phyloP scores from a whole-genome alignment of 2,113 vertebrate species.

The Dryoscopus gambensis region DNA sequence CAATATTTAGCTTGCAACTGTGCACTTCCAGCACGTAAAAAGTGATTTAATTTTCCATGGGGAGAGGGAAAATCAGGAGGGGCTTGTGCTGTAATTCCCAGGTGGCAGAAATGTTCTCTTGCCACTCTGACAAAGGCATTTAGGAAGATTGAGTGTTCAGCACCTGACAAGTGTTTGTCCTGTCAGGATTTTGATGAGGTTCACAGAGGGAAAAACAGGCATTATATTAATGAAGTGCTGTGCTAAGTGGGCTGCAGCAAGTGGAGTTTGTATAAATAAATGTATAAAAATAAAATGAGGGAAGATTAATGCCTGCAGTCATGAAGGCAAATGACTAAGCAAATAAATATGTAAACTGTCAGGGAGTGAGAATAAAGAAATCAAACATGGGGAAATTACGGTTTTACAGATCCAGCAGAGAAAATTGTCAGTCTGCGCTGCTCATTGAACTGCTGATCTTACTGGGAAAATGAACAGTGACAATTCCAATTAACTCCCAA shows the following conservation, averaged over 20 bases:
- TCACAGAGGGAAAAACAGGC: background rate
- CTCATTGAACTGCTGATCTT: background rate
- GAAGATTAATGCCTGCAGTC: background rate
- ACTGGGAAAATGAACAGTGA: background rate
- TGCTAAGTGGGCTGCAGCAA: background rate
- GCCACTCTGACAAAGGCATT: background rate
- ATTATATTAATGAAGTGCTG: background rate
- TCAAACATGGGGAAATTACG: background rate
- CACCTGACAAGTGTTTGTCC: background rate
- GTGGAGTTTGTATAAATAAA: background rate
- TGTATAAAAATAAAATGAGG: background rate
- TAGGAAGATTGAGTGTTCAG: background rate
- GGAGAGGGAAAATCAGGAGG: background rate
- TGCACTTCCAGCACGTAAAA: background rate
- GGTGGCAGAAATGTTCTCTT: background rate
- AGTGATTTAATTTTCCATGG: background rate
- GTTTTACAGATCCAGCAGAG: background rate
- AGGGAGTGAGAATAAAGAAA: background rate
- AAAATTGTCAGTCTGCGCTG: background rate
- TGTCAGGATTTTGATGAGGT: background rate
- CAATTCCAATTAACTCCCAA: background rate
- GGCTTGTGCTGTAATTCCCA: background rate
- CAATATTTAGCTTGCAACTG: conserved; percentile 21
- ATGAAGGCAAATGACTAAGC: background rate
- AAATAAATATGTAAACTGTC: background rate